Base-by-base conservation (phyloP, 2,888 invertebrate species). In the Drosophila paranaensis region DNA sequence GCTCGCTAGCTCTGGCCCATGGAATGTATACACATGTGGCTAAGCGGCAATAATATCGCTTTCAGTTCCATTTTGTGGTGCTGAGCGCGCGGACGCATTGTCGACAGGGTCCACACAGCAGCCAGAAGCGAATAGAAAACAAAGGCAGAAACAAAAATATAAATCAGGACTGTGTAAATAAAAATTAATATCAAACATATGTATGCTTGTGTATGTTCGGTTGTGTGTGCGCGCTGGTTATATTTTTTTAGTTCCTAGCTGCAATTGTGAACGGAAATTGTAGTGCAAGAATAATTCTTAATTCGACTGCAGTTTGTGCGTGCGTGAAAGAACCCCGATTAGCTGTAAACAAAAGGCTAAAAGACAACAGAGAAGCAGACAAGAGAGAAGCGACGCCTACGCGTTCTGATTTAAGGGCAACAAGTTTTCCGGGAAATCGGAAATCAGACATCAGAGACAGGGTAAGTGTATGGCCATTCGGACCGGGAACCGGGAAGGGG, bases 41-140 rank as follows among this genome's bases (percentile, higher is more conserved):
- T 43, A 51, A 56, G 71, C 77, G 74, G 75, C 84, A 77, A 76
- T 65, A 77, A 80, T 76, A 79, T 77, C 78, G 40, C 40, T 56
- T 75, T 76, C 61, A 90, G 90, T 91, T 79, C 74, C 79, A 77
- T 76, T 89, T 70, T 80, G 82, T 71, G 66, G 77, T 88, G 84
- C 89, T 81, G 81, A 84, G 77, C 82, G 91, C 89, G 90, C 90
- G 90, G 91, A 81, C 89, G 90, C 86, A 82, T 73, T 79, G 67
- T 51, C 42, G 51, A 76, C n/a, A 54, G 6, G 43, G 48, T 68
- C 61, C 78, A 69, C 62, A 14, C 5, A 30, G 30, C 61, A 51
- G 20, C 33, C 16, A 27, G n/a, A 55, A 51, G 33, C 64, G 53
- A 73, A 62, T 57, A 48, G 25, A 37, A 68, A 68, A 63, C 54